Base-by-base conservation (phyloP, 2,888 invertebrate species). In the Polydrusus cervinus region DNA sequence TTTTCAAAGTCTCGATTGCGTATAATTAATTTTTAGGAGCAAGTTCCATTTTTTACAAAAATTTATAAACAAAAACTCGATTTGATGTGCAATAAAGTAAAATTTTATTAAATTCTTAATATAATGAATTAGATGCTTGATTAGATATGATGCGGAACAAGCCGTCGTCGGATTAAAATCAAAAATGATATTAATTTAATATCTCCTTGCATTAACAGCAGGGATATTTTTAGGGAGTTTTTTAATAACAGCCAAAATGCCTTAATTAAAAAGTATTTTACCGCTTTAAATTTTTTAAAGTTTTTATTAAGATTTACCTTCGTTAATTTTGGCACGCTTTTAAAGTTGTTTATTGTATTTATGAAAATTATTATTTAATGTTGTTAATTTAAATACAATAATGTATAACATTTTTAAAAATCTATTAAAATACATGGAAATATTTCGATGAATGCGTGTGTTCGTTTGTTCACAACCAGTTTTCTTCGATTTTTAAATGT, bases 141-240 rank as follows among this genome's bases (percentile, higher is more conserved):
- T 67, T 73, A 60, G 73, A 11, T 9, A 51, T 51, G 51, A 18
- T 20, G 65, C 55, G 57, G 51, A 53, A 66, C 47, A 57, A 64
- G 40, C 40, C 49, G 30, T 45, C 65, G 49, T 40, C 55, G 61
- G 57, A 73, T 73, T 67, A 67, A 14, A 67, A 34, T 66, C 61
- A 30, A 61, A 73, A 73, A 67, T 73, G 72, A 67, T 72, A 72
- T 60, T 72, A 66, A 72, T 51, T 51, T 51, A 51, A 51, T 20
- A 72, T 72, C 45, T 66, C 72, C 9, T 60, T 40, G 55, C 53
- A 40, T 64, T 71, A 53, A 40, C 64, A 55, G 47, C 68, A 30
- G 40, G 57, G 14, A 60, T 68, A 30, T 68, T 68, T 64, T 62
- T 16, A 20, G 51, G 51, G 20, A 57, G 25, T 51, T 57, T 71